Percentiles rank a stretch among this genome's conserved stretches.
These are phyloP conservation scores for Boulengeromyrus knoepffleri DNA, from an alignment of 2,113 vertebrate species.

Conservation along the genomic window DNA sequence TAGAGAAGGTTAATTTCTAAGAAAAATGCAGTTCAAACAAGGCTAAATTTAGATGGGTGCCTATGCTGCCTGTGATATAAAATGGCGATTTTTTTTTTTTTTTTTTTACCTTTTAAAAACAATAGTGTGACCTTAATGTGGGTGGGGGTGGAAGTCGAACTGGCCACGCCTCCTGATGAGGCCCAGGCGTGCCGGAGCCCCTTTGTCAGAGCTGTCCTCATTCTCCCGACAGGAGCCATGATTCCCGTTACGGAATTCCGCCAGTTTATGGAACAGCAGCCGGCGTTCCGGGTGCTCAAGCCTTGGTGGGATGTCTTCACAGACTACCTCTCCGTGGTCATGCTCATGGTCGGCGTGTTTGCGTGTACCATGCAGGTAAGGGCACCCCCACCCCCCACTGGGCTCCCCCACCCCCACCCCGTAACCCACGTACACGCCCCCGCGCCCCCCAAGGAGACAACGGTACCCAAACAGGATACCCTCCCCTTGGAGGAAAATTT, in stretches of 20 bases:
- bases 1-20: not conserved
- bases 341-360: constrained; percentile 98
- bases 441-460: too few species aligned
- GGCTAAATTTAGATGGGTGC: not conserved
- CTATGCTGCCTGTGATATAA: not conserved
- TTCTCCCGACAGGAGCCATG: constrained; percentile 68
- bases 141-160: too few species aligned
- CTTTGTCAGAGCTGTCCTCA: not conserved
- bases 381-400: not conserved
- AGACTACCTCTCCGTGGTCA: constrained; percentile 89
- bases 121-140: not conserved
- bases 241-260: constrained; percentile 97
- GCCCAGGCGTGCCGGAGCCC: not conserved
- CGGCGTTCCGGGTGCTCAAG: constrained; percentile 93
- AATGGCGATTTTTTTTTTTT: not conserved
- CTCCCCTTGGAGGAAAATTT: too few species aligned
- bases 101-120: not conserved
- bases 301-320: constrained; percentile 99
- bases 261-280: constrained; percentile 96
- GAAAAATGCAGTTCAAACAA: not conserved
- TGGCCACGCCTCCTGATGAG: not conserved
- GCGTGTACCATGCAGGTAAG: constrained; percentile 93
- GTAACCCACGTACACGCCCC: too few species aligned
- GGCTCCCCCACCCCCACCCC: not conserved
- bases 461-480: too few species aligned